Conservation (phyloP, 2,113 vertebrate species). For the Lycaon pictus region DNA sequence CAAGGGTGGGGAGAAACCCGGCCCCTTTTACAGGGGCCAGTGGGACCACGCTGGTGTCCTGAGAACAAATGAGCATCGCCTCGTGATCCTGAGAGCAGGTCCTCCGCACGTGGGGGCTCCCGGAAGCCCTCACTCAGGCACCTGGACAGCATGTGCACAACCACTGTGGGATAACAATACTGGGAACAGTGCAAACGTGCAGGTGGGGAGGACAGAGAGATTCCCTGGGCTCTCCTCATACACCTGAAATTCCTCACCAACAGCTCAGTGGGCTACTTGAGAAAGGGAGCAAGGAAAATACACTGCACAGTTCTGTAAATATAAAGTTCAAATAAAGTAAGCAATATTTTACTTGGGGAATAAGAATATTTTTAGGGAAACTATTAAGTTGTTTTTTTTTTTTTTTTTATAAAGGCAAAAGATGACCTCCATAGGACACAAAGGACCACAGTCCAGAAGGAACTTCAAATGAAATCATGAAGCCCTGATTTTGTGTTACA, state of each 20-base stretch:
- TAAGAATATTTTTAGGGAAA: neutral
- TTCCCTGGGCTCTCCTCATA: fast-evolving
- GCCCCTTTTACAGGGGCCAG: neutral
- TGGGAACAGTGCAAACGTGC: neutral
- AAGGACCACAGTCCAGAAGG: neutral
- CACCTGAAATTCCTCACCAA: neutral
- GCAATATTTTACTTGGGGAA: neutral
- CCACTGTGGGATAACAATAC: neutral
- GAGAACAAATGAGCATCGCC: neutral
- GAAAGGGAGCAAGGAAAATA: neutral
- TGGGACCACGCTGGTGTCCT: no score
- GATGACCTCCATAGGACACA: neutral
- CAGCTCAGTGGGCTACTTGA: fast-evolving
- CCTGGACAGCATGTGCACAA: neutral
- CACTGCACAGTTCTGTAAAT: neutral
- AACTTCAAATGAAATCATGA: neutral
- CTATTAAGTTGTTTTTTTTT: neutral
- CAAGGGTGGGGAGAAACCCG: neutral
- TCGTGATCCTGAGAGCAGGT: no score
- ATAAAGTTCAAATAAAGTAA: neutral
- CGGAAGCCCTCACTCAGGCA: no score
- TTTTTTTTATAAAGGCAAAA: neutral
- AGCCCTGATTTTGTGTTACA: neutral
- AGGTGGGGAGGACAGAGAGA: neutral
- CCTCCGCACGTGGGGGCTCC: fast-evolving